Conservation (phyloP, 2,113 vertebrate genomes). For the Theristicus caerulescens region DNA sequence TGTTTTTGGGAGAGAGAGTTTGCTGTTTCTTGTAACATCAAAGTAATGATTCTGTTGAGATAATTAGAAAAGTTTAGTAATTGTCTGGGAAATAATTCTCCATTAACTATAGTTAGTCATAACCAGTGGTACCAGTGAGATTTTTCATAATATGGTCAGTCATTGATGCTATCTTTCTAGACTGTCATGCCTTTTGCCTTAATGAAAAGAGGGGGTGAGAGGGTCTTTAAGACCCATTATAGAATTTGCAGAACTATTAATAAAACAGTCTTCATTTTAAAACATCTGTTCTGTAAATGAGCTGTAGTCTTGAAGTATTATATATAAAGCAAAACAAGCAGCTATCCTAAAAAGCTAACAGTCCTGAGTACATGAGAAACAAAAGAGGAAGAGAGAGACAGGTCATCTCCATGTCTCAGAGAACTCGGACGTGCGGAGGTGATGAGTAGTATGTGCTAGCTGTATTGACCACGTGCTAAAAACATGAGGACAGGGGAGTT, state of each 20-base stretch:
- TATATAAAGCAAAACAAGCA: neutral
- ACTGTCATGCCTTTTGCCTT: neutral
- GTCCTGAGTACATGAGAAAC: neutral
- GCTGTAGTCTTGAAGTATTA: neutral
- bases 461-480: neutral
- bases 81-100: neutral
- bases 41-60: neutral
- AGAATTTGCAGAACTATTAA: neutral
- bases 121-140: neutral
- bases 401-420: accelerated
- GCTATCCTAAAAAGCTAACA: neutral
- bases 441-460: neutral
- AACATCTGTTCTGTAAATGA: neutral
- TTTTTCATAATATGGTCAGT: neutral
- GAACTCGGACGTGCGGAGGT: accelerated
- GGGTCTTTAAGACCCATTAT: neutral
- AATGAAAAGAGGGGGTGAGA: neutral
- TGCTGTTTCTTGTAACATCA: neutral
- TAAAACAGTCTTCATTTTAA: neutral
- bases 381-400: neutral
- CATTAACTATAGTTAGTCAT: neutral
- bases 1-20: neutral
- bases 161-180: neutral
- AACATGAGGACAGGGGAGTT: neutral
- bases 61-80: neutral